Evolutionary conservation across 2,797 vertebrate genomes (phyloP).

Genomic region (Mareca penelope): DNA sequence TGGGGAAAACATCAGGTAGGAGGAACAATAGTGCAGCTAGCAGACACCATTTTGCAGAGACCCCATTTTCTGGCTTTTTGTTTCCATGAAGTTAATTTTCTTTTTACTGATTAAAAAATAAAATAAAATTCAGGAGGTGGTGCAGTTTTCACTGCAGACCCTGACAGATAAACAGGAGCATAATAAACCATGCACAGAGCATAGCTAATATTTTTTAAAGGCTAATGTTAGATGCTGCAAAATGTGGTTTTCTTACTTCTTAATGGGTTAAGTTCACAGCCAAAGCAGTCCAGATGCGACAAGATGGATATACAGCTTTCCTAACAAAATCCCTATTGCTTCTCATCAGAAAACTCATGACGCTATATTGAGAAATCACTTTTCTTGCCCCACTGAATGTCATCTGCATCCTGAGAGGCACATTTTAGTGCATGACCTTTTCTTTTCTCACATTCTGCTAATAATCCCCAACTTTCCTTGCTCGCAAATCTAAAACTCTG

Average conservation of each 20-base stretch:
- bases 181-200: fast-evolving
- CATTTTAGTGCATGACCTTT: constrained; percentile 43
- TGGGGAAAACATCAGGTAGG: background rate
- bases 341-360: constrained; percentile 5
- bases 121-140: background rate
- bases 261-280: background rate
- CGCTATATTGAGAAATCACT: constrained; percentile 30
- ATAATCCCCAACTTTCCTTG: constrained; percentile 46
- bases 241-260: background rate
- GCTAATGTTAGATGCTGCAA: background rate
- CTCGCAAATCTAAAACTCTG: constrained; percentile 35
- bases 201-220: background rate
- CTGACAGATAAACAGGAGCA: background rate
- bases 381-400: background rate
- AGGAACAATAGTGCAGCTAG: background rate
- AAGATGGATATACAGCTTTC: constrained; percentile 9
- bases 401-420: constrained; percentile 10
- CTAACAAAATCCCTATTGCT: background rate
- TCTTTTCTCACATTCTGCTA: constrained; percentile 43
- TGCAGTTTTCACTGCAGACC: background rate
- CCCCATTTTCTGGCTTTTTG: background rate
- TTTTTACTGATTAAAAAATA: background rate
- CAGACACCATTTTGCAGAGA: background rate
- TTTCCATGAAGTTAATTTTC: background rate
- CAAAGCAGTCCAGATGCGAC: background rate